Percentiles rank a stretch among this genome's conserved stretches.
Evolutionary conservation across 2,888 invertebrate genomes (phyloP).

Genomic region (Morpho deidamia): DNA sequence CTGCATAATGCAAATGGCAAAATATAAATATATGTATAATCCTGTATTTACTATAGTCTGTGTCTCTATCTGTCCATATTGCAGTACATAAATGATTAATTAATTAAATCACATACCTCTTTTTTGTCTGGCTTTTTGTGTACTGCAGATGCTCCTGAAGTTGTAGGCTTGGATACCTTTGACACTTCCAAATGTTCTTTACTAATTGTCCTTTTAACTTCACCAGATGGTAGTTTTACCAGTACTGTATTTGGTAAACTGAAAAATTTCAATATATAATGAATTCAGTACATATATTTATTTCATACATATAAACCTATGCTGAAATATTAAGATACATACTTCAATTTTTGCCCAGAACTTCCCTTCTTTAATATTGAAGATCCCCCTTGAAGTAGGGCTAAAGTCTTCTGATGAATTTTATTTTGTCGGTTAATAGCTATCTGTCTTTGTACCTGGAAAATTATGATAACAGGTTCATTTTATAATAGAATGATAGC

Average conservation of each 20-base stretch:
- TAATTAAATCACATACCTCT: slow-evolving; percentile 51
- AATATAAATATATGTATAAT: too few relatives aligned
- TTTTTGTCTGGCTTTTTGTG: slow-evolving; percentile 56
- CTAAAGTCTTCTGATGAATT: slow-evolving; percentile 84
- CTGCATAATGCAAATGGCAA: too few relatives aligned
- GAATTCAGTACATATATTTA: neutral
- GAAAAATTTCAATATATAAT: neutral
- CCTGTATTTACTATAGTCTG: too few relatives aligned
- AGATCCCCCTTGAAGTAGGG: slow-evolving; percentile 84
- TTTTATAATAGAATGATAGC: too few relatives aligned
- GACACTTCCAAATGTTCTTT: slow-evolving; percentile 65
- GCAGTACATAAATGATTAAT: too few relatives aligned
- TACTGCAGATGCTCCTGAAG: slow-evolving; percentile 41
- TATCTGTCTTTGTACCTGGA: slow-evolving; percentile 85
- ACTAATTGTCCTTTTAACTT: slow-evolving; percentile 58
- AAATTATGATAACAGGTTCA: neutral
- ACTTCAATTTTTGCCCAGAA: slow-evolving; percentile 66
- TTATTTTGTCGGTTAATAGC: slow-evolving; percentile 85
- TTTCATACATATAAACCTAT: neutral
- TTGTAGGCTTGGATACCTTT: slow-evolving; percentile 55
- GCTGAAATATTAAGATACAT: slow-evolving; percentile 27
- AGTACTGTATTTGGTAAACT: slow-evolving; percentile 71
- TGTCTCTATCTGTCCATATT: too few relatives aligned
- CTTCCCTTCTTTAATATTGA: slow-evolving; percentile 68
- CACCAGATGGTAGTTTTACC: slow-evolving; percentile 67